Percentiles rank a stretch among this genome's conserved stretches.
phyloP scores from a whole-genome alignment of 2,888 invertebrate species.

The Caenorhabditis sp. region DNA sequence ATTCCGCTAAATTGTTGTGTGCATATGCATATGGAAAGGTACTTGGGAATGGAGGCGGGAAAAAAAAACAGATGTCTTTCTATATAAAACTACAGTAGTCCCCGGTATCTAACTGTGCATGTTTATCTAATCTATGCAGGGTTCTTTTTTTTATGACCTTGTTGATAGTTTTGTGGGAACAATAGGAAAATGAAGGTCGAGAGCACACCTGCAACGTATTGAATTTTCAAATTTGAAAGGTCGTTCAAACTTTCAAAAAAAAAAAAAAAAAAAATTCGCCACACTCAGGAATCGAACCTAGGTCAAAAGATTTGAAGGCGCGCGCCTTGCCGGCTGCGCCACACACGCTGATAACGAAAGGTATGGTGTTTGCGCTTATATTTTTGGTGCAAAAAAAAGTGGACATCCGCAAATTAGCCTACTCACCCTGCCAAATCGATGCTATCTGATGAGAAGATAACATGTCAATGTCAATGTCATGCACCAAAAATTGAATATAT shows the following conservation, averaged over 20 bases:
- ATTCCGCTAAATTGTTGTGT: slow-evolving; percentile 5
- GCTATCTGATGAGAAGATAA: too few species aligned
- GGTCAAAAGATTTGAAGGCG: not conserved
- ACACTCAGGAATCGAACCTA: not conserved
- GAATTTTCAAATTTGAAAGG: not conserved
- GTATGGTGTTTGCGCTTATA: too few species aligned
- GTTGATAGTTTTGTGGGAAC: not conserved
- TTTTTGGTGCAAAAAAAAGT: too few species aligned
- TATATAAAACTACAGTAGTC: not conserved
- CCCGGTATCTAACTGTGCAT: too few species aligned
- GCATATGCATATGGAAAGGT: not conserved
- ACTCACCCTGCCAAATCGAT: too few species aligned
- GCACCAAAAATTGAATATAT: too few species aligned
- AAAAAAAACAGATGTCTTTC: not conserved
- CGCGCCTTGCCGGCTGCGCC: too few species aligned
- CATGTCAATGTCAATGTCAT: too few species aligned
- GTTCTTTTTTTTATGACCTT: not conserved
- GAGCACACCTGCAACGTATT: not conserved
- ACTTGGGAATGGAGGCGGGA: not conserved
- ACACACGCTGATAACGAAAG: too few species aligned
- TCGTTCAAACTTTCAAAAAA: not conserved
- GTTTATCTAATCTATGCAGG: not conserved
- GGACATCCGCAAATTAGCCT: too few species aligned
- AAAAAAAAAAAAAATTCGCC: not conserved
- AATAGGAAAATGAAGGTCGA: not conserved